Evolutionary conservation across 2,888 invertebrate species (phyloP).

Genomic region (Drosophila neonasuta): DNA sequence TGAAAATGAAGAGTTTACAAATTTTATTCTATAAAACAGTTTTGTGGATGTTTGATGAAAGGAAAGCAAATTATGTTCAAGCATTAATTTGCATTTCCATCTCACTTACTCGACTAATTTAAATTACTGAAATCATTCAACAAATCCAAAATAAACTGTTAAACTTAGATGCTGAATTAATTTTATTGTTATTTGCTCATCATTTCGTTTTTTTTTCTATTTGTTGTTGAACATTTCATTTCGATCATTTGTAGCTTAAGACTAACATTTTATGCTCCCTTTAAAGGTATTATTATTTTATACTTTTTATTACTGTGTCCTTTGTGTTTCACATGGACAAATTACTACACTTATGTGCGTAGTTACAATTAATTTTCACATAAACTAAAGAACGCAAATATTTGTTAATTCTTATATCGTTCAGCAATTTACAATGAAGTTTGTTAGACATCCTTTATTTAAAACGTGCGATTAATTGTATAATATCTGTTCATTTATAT

Average conservation of each 20-base stretch:
- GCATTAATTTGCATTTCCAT: neutral
- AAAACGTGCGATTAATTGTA: constrained; percentile 54
- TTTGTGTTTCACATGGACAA: constrained; percentile 64
- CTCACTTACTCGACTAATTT: neutral
- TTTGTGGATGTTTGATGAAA: neutral
- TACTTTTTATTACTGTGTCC: constrained; percentile 46
- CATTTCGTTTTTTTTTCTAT: constrained; percentile 20
- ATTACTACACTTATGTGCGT: constrained; percentile 63
- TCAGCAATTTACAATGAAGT: constrained; percentile 65
- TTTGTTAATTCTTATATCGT: constrained; percentile 32
- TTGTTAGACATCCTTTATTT: constrained; percentile 56
- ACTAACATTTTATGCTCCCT: constrained; percentile 62
- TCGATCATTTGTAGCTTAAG: constrained; percentile 63
- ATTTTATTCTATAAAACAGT: constrained; percentile 6
- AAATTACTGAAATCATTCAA: neutral
- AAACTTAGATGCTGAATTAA: constrained; percentile 48
- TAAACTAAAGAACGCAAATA: constrained; percentile 48
- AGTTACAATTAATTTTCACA: constrained; percentile 58
- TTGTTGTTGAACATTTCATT: constrained; percentile 65
- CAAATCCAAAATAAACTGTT: constrained; percentile 3
- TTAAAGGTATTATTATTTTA: constrained; percentile 31
- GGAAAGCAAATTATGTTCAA: neutral
- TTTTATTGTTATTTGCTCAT: constrained; percentile 52
- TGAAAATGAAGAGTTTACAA: neutral
- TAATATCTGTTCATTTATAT: constrained; percentile 64